Evolutionary conservation across 2,888 invertebrate genomes (phyloP).

Genomic region (Patella pellucida): DNA sequence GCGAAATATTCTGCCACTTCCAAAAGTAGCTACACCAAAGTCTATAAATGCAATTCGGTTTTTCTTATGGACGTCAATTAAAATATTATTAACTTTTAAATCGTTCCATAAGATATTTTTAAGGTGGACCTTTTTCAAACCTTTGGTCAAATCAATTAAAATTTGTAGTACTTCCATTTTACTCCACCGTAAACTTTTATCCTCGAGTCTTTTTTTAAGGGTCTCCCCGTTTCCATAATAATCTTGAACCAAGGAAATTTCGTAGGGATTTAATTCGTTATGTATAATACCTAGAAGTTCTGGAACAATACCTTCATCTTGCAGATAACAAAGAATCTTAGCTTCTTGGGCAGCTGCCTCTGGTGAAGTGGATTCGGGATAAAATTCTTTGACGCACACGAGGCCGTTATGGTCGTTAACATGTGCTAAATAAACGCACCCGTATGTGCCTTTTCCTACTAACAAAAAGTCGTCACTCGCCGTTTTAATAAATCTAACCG

Average conservation of each 20-base stretch:
- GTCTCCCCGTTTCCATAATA: neutral
- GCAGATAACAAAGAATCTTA: conserved; percentile 34
- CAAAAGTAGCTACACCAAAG: conserved; percentile 37
- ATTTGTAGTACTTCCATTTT: neutral
- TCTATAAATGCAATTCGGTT: conserved; percentile 33
- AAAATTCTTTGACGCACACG: neutral
- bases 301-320: conserved; percentile 36
- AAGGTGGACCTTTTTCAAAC: conserved; percentile 34
- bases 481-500: conserved; percentile 29
- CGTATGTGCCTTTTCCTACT: conserved; percentile 37
- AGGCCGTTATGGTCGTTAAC: neutral
- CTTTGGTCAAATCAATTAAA: conserved; percentile 28
- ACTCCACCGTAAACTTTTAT: neutral
- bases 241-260: neutral
- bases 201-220: neutral
- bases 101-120: conserved; percentile 35
- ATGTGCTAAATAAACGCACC: conserved; percentile 34
- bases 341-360: conserved; percentile 37
- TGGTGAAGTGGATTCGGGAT: conserved; percentile 28
- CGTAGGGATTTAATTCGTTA: neutral
- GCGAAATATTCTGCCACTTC: conserved; percentile 34
- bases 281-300: conserved; percentile 31
- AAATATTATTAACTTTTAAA: conserved; percentile 27
- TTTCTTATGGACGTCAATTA: neutral
- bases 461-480: conserved; percentile 36